Base-by-base conservation (phyloP, 30 jellyfish, hydroid and myxozoan genomes). In the Aurelia aurita complex sp. Pacific region DNA sequence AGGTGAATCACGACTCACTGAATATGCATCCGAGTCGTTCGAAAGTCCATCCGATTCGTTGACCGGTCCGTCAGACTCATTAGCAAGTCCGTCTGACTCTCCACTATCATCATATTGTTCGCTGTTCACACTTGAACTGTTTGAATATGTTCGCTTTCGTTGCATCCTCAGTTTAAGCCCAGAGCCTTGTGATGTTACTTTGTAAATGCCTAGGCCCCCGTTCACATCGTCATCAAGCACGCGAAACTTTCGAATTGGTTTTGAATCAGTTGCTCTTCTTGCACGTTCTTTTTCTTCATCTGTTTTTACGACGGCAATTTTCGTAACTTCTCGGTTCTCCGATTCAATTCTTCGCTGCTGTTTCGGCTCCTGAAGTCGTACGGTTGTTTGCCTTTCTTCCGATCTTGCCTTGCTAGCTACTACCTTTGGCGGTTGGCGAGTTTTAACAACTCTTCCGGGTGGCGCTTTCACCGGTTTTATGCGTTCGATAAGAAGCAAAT, bases 401-500 rank as follows among this genome's bases (percentile, higher is more conserved):
- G 70, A 61, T 61, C 36, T 17, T 61, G 70, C 70, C 33, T 61
- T 61, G 57, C 57, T 9, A 6, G 57, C 8, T n/a, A 5, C 32
- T 4, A 61, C 70, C 13, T 61, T 61, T 1, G 70, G 36, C 32
- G 13, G 70, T 23, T 61, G 32, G 32, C 36, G 70, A 61, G 36
- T 14, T 61, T 23, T 61, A 4, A 23, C 70, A 9, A 12, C 35
- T 59, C 65, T 73, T 69, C 42, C 73, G 65, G 74, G 77, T 38
- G 61, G 70, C 42, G 53, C 57, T 52, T 35, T 19, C 15, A 75
- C 32, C 36, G 85, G 77, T 69, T 77, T 82, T 4, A 76, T 32
- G 32, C 99, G 97, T n/a, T 95, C 98, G n/a, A 90, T 87, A 15
- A 95, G 82, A 83, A 95, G 72, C 79, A 95, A 77, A 14, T 95